A percentile compares a stretch with the other conserved stretches of the same genome.
These are phyloP conservation scores for Odocoileus virginianus DNA, from an alignment of 2,113 vertebrate species.

Conservation along the genomic window DNA sequence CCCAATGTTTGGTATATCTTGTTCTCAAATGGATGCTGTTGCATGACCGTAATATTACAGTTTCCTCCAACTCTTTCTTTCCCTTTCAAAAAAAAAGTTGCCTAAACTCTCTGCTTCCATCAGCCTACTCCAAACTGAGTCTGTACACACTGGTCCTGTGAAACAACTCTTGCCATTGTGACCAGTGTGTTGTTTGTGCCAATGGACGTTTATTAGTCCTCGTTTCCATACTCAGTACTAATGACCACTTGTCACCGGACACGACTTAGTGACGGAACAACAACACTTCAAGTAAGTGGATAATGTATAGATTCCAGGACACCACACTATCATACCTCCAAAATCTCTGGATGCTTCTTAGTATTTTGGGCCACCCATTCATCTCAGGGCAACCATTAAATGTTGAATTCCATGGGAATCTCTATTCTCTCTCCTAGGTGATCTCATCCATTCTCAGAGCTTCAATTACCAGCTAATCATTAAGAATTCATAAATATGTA, in stretches of 20 bases:
- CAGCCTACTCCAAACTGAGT: neutral
- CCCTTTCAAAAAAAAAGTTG: neutral
- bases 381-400: neutral
- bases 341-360: neutral
- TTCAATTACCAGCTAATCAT: neutral
- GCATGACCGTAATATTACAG: neutral
- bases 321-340: neutral
- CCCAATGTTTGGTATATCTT: neutral
- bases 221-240: neutral
- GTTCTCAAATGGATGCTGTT: neutral
- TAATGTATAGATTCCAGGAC: neutral
- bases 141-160: neutral
- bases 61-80: neutral
- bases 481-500: neutral
- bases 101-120: neutral
- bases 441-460: neutral
- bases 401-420: neutral
- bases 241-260: neutral
- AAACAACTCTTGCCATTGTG: neutral
- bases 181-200: neutral
- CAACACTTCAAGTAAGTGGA: neutral
- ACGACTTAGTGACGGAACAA: neutral
- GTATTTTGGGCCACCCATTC: neutral
- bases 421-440: neutral
- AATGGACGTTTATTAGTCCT: neutral